A percentile compares a stretch with the other conserved stretches of the same genome.
These are phyloP conservation scores for Aspidiotus destructor DNA, from an alignment of 2,888 invertebrate species.

Conservation along the genomic window DNA sequence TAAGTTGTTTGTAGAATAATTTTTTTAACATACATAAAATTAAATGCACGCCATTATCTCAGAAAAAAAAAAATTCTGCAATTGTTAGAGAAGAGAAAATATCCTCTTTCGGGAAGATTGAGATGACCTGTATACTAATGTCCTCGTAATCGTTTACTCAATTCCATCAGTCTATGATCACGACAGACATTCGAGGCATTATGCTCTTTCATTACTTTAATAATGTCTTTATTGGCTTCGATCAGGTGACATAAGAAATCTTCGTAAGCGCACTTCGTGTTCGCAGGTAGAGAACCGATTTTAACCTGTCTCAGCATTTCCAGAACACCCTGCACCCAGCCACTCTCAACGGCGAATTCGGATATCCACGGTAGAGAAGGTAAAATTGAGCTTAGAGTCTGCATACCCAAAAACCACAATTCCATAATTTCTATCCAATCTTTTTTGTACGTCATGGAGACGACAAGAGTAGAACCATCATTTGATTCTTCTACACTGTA, in stretches of 20 bases:
- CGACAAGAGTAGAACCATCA: constrained; percentile 69
- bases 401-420: constrained; percentile 89
- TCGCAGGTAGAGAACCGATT: constrained; percentile 67
- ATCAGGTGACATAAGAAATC: constrained; percentile 77
- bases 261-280: constrained; percentile 81
- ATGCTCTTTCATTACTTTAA: constrained; percentile 65
- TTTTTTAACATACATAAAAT: too few species aligned
- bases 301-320: constrained; percentile 72
- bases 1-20: too few species aligned
- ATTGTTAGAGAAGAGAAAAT: too few species aligned
- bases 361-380: constrained; percentile 79
- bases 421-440: constrained; percentile 84
- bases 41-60: too few species aligned
- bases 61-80: too few species aligned
- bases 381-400: constrained; percentile 74
- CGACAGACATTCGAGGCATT: constrained; percentile 74
- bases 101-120: too few species aligned
- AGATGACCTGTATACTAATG: constrained; percentile 49
- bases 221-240: constrained; percentile 65
- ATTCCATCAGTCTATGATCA: constrained; percentile 78
- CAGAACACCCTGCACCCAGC: constrained; percentile 85
- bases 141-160: constrained; percentile 78
- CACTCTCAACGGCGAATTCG: constrained; percentile 82
- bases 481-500: constrained; percentile 81
- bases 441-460: constrained; percentile 75